phyloP scores from a whole-genome alignment of 2,888 invertebrate species.

The Omphaloscelis lunosa region DNA sequence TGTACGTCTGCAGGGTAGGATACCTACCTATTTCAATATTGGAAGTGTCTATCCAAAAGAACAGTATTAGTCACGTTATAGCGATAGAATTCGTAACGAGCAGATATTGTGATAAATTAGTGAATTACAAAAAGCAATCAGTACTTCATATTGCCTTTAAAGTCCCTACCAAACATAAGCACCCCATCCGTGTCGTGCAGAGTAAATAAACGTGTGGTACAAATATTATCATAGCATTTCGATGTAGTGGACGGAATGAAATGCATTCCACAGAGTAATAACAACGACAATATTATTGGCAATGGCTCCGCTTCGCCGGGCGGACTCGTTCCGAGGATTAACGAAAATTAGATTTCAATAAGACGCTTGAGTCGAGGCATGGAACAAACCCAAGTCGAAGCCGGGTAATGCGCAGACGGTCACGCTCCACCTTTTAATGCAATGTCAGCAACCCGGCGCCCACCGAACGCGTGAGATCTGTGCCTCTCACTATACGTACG shows the following conservation, averaged over 20 bases:
- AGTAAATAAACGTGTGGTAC: constrained; percentile 13
- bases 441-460: constrained; percentile 78
- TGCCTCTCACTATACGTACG: constrained; percentile 54
- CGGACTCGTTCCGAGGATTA: constrained; percentile 85
- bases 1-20: neutral
- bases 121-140: constrained; percentile 15
- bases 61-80: neutral
- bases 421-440: constrained; percentile 86
- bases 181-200: neutral
- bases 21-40: neutral
- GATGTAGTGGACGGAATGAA: constrained; percentile 68
- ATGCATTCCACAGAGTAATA: constrained; percentile 76
- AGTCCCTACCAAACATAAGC: constrained; percentile 21
- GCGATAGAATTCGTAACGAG: constrained; percentile 1
- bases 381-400: constrained; percentile 85
- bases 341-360: constrained; percentile 90
- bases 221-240: constrained; percentile 67
- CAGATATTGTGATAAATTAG: constrained; percentile 6
- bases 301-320: constrained; percentile 76
- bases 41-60: neutral
- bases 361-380: constrained; percentile 86
- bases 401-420: constrained; percentile 84
- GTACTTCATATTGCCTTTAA: constrained; percentile 9
- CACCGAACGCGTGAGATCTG: constrained; percentile 51
- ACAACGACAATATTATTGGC: constrained; percentile 82